Percentiles rank a stretch among this genome's conserved stretches.
Conservation (phyloP, 2,113 vertebrate species). For the Odobenus rosmarus region DNA sequence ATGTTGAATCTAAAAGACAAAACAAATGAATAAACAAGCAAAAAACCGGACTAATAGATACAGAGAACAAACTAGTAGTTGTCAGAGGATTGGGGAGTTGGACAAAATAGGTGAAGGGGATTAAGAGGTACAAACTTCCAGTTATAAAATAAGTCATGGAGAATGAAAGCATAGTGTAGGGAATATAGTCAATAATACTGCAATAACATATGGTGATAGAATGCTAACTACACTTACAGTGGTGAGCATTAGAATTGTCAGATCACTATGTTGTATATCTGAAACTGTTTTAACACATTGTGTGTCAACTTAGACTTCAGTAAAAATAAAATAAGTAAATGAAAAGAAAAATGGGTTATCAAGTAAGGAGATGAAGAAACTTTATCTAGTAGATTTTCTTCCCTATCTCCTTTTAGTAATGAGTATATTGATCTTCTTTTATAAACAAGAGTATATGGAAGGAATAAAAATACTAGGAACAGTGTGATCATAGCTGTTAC, state of each 20-base stretch:
- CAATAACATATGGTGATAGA: background rate
- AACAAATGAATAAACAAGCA: background rate
- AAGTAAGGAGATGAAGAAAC: background rate
- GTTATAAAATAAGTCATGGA: background rate
- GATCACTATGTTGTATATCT: background rate
- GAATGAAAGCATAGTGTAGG: background rate
- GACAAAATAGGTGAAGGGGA: background rate
- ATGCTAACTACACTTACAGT: background rate
- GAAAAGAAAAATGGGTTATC: background rate
- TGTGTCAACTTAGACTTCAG: background rate
- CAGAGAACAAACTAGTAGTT: background rate
- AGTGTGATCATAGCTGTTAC: background rate
- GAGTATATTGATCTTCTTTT: background rate
- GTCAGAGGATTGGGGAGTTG: background rate
- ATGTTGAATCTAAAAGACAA: background rate
- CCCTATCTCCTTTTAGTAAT: background rate
- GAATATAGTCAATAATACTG: background rate
- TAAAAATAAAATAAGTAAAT: background rate
- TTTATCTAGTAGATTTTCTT: constrained; percentile 9
- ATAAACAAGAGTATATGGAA: background rate
- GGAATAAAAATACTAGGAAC: background rate
- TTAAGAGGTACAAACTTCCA: background rate
- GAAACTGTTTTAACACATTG: background rate
- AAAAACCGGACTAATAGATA: background rate
- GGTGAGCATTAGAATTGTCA: background rate